A percentile compares a stretch with the other conserved stretches of the same genome.
Conservation (phyloP, 2,113 vertebrate species). For the Zosterops hypoxanthus region DNA sequence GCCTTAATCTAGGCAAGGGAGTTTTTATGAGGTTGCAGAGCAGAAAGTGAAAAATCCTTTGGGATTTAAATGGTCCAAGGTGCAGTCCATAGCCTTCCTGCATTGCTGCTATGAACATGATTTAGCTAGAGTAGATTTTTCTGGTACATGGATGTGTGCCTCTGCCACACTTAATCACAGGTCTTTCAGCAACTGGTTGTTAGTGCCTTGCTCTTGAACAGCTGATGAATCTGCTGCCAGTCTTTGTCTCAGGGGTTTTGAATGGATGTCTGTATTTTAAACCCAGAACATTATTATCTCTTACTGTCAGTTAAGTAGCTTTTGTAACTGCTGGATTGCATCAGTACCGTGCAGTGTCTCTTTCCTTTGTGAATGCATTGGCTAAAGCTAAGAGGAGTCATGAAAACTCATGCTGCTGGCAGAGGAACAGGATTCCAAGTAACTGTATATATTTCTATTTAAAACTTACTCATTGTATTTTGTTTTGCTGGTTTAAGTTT, state of each 20-base stretch:
- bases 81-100: neutral
- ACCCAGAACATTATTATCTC: neutral
- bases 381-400: neutral
- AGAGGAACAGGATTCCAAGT: neutral
- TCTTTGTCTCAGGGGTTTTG: neutral
- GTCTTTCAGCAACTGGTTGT: neutral
- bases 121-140: neutral
- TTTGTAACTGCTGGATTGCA: neutral
- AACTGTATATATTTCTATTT: neutral
- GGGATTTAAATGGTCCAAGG: neutral
- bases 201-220: neutral
- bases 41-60: neutral
- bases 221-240: neutral
- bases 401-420: neutral
- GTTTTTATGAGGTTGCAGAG: neutral
- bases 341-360: neutral
- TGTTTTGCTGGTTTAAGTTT: slow-evolving; percentile 77
- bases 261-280: neutral
- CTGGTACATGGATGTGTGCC: accelerated
- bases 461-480: neutral
- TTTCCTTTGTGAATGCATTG: neutral
- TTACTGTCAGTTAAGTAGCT: neutral
- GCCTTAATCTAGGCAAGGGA: neutral
- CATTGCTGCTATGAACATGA: neutral
- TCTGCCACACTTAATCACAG: neutral